A percentile compares a stretch with the other conserved stretches of the same genome.
These are phyloP conservation scores for Clinocottus analis DNA, from an alignment of 2,113 vertebrate genomes.

Conservation along the genomic window DNA sequence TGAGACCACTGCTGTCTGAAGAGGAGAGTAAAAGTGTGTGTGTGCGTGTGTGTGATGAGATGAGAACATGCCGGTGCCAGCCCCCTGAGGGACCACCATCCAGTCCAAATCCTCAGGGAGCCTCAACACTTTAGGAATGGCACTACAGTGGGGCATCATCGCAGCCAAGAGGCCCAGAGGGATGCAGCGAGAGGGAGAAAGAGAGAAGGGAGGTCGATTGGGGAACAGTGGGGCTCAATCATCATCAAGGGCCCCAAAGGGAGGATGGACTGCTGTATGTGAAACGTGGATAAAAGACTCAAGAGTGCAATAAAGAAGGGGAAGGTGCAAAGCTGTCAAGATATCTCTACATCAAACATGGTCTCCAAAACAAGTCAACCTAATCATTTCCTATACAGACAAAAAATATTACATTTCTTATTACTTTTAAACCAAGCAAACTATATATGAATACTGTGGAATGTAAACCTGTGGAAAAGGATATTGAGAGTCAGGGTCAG, in stretches of 20 bases:
- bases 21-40: slow-evolving; percentile 44
- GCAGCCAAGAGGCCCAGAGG: slow-evolving; percentile 48
- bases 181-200: background rate
- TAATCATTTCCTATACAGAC: background rate
- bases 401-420: background rate
- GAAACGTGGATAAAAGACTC: slow-evolving; percentile 40
- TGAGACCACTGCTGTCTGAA: slow-evolving; percentile 77
- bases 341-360: slow-evolving; percentile 13
- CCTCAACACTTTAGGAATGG: slow-evolving; percentile 59
- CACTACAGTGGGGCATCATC: slow-evolving; percentile 57
- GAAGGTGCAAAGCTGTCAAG: slow-evolving; percentile 17
- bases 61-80: slow-evolving; percentile 49
- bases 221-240: slow-evolving; percentile 13
- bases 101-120: slow-evolving; percentile 64
- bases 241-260: slow-evolving; percentile 54
- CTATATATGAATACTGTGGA: background rate
- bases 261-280: slow-evolving; percentile 38
- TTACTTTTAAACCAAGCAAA: background rate
- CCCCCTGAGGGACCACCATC: slow-evolving; percentile 56
- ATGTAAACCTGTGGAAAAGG: background rate
- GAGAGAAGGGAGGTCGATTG: background rate
- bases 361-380: background rate
- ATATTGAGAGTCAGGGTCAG: background rate
- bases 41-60: slow-evolving; percentile 31
- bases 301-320: slow-evolving; percentile 37